Conservation (phyloP, 2,113 vertebrate species). For the Oenanthe oenanthe region DNA sequence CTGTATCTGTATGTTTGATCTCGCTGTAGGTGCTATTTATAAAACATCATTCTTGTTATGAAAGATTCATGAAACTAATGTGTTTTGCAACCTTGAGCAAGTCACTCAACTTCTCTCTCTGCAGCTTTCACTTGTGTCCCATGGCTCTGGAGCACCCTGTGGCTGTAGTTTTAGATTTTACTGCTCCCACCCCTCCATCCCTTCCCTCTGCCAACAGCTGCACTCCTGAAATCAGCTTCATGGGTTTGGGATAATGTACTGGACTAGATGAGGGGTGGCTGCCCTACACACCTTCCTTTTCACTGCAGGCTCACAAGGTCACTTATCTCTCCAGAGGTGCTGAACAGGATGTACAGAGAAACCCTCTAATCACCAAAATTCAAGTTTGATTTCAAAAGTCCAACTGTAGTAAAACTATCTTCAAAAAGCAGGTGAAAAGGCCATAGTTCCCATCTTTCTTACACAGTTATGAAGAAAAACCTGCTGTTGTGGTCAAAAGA, state of each 20-base stretch:
- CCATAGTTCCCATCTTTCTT: neutral
- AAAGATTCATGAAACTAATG: conserved; percentile 39
- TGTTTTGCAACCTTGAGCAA: conserved; percentile 27
- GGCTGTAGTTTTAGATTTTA: neutral
- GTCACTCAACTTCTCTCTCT: neutral
- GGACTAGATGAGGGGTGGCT: neutral
- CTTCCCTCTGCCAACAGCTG: neutral
- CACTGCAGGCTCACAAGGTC: neutral
- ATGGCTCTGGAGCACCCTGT: neutral
- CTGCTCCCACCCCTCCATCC: neutral
- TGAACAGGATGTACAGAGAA: neutral
- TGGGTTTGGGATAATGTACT: neutral
- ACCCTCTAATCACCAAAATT: neutral
- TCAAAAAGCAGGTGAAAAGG: neutral
- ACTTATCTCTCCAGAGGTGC: neutral
- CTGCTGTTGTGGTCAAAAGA: rapidly evolving
- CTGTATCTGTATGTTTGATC: conserved; percentile 3
- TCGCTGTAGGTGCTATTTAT: conserved; percentile 3
- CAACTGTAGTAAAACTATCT: neutral
- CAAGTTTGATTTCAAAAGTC: neutral
- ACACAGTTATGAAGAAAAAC: neutral
- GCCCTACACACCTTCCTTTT: neutral
- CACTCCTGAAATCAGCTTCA: neutral
- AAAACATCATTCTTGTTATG: neutral
- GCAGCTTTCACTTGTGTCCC: neutral